Evolutionary conservation across 2,113 vertebrate genomes (phyloP).

Genomic region (Verasper variegatus): DNA sequence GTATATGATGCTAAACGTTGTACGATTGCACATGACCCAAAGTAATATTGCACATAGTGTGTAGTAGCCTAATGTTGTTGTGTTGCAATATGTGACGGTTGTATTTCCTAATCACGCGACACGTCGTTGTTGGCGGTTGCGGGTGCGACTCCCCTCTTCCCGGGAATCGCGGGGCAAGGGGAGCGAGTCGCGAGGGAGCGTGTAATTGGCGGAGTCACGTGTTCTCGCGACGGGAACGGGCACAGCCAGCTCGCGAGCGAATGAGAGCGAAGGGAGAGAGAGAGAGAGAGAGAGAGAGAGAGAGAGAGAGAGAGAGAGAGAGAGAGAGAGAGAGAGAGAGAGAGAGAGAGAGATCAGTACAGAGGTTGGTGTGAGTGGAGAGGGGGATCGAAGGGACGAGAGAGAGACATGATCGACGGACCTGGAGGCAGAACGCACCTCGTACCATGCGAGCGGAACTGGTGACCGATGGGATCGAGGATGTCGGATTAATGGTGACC

Average conservation of each 20-base stretch:
- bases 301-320: slow-evolving; percentile 69
- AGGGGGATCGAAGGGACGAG: slow-evolving; percentile 85
- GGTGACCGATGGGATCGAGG: slow-evolving; percentile 91
- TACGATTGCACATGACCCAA: neutral
- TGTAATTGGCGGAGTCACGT: slow-evolving; percentile 98
- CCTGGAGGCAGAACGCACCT: slow-evolving; percentile 93
- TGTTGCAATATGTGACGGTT: neutral
- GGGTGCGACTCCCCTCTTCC: slow-evolving; percentile 58
- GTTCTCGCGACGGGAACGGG: slow-evolving; percentile 88
- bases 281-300: slow-evolving; percentile 78
- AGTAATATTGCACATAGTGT: too few relatives aligned
- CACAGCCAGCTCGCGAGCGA: slow-evolving; percentile 77
- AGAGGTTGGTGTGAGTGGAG: slow-evolving; percentile 81
- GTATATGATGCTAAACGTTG: too few relatives aligned
- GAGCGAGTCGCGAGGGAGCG: slow-evolving; percentile 89
- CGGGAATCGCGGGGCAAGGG: neutral
- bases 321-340: slow-evolving; percentile 59
- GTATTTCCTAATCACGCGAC: too few relatives aligned
- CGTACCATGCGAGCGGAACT: slow-evolving; percentile 97
- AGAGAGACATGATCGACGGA: slow-evolving; percentile 86
- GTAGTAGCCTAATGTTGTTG: neutral
- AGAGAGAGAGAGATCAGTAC: slow-evolving; percentile 54
- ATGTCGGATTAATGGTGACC: slow-evolving; percentile 95
- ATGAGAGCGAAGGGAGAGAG: slow-evolving; percentile 83
- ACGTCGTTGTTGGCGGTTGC: slow-evolving; percentile 65